These are phyloP conservation scores for Acropternis orthonyx DNA, from an alignment of 2,797 vertebrate genomes.

Conservation along the genomic window DNA sequence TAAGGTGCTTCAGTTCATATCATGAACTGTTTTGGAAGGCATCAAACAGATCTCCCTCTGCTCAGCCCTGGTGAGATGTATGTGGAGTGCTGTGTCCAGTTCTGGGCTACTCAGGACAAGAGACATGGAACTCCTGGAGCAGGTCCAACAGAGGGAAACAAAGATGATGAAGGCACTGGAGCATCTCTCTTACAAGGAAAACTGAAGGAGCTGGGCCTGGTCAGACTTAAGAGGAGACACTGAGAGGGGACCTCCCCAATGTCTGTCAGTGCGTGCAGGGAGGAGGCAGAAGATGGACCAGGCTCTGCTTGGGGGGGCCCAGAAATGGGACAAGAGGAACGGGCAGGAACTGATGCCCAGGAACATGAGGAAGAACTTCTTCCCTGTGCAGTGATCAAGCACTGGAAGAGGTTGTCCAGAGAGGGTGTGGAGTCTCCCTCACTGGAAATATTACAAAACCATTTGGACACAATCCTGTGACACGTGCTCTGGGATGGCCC, in stretches of 20 bases:
- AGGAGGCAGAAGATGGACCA: background rate
- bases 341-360: background rate
- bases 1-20: background rate
- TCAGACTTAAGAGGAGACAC: background rate
- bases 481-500: background rate
- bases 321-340: background rate
- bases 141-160: fast-evolving
- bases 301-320: background rate
- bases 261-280: background rate
- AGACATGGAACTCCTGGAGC: fast-evolving
- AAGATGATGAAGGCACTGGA: fast-evolving
- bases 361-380: background rate
- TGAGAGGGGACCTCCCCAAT: background rate
- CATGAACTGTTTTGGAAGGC: background rate
- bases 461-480: too few species aligned
- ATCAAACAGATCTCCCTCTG: background rate
- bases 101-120: background rate
- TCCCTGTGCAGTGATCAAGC: too few species aligned
- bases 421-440: too few species aligned
- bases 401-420: too few species aligned
- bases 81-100: background rate
- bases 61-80: background rate
- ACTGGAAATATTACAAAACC: too few species aligned
- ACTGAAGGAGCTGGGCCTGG: background rate
- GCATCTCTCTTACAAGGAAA: fast-evolving